A percentile compares a stretch with the other conserved stretches of the same genome.
phyloP scores from a whole-genome alignment of 2,113 vertebrate genomes.

The Myxocyprinus asiaticus region DNA sequence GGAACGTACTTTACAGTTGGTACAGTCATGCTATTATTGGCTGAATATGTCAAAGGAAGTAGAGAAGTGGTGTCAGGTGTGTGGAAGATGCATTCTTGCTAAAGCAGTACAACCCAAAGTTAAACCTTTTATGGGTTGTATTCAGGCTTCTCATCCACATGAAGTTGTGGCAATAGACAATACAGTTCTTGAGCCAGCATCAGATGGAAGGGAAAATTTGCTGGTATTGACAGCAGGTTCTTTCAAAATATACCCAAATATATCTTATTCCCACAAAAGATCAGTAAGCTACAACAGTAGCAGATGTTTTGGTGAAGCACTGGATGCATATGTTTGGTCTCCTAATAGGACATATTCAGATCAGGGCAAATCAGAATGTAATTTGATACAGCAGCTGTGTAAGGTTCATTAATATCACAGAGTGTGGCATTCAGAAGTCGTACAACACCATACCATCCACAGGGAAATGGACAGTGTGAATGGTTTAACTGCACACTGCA shows the following conservation, averaged over 20 bases:
- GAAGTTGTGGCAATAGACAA: neutral
- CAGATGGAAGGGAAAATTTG: slow-evolving; percentile 20
- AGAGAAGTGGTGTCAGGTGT: neutral
- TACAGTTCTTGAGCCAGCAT: neutral
- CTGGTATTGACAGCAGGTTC: slow-evolving; percentile 40
- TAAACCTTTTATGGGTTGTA: neutral
- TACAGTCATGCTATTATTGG: neutral
- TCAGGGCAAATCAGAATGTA: neutral
- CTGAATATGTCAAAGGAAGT: neutral
- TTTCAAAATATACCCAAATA: slow-evolving; percentile 30
- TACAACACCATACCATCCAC: too few species aligned
- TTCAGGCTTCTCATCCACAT: neutral
- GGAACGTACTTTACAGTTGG: neutral
- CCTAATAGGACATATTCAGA: slow-evolving; percentile 2
- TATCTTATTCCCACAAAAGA: slow-evolving; percentile 21
- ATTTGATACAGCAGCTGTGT: slow-evolving; percentile 1
- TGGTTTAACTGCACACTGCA: too few species aligned
- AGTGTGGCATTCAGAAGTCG: neutral
- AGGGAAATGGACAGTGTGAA: too few species aligned
- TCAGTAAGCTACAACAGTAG: slow-evolving; percentile 10
- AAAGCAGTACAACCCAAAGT: slow-evolving; percentile 1
- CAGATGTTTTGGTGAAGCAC: neutral
- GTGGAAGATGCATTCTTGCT: slow-evolving; percentile 7
- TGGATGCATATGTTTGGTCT: slow-evolving; percentile 1
- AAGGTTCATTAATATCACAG: neutral